Conservation (phyloP, 2,888 invertebrate genomes). For the Masnerella sp. region DNA sequence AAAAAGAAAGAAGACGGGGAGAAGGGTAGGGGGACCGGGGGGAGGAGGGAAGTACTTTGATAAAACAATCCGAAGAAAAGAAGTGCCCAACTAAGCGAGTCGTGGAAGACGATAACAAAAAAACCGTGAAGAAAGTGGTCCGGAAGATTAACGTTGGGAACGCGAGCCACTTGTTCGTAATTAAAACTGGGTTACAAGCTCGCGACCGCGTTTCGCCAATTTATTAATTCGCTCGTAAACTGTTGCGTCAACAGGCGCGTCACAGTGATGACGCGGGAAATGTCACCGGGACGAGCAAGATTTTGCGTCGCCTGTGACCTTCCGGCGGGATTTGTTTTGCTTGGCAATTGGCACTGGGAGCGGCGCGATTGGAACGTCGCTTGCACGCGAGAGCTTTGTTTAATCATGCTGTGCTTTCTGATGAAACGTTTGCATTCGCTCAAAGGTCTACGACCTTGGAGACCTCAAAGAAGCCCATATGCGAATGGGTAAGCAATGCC, state of each 20-base stretch:
- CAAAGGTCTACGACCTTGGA: conserved; percentile 58
- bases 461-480: conserved; percentile 54
- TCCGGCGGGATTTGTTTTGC: conserved; percentile 15
- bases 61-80: neutral
- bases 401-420: conserved; percentile 32
- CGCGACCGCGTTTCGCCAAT: neutral
- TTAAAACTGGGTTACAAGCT: conserved; percentile 34
- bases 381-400: conserved; percentile 35
- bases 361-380: conserved; percentile 34
- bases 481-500: conserved; percentile 53
- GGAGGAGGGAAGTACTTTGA: too few species aligned
- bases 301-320: conserved; percentile 3
- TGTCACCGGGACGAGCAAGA: conserved; percentile 6
- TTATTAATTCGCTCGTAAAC: conserved; percentile 12
- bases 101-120: neutral
- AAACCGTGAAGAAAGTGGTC: too few species aligned
- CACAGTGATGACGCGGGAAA: conserved; percentile 2
- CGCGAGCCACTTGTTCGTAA: conserved; percentile 3
- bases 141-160: conserved; percentile 4
- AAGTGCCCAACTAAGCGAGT: neutral
- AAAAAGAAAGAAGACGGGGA: too few species aligned
- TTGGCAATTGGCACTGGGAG: conserved; percentile 1
- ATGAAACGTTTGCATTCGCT: conserved; percentile 36
- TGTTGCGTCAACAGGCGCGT: conserved; percentile 18
- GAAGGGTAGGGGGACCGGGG: too few species aligned